phyloP scores from a whole-genome alignment of 2,797 vertebrate genomes.

The Ambastaia sidthimunki region DNA sequence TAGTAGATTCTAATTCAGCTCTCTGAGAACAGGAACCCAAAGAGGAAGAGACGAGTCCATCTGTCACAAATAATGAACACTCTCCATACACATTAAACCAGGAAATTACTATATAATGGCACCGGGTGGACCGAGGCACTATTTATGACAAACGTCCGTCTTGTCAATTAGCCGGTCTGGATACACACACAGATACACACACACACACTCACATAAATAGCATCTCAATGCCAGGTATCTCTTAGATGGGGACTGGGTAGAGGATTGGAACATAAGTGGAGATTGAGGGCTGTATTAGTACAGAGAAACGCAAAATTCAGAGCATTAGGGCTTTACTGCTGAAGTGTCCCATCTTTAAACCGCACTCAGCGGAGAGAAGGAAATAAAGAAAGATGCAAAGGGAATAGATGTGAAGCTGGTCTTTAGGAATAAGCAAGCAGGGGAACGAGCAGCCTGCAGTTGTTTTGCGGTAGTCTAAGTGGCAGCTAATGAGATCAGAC shows the following conservation, averaged over 20 bases:
- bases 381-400: slow-evolving; percentile 60
- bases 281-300: background rate
- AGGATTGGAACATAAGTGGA: background rate
- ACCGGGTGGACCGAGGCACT: slow-evolving; percentile 62
- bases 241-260: slow-evolving; percentile 13
- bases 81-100: slow-evolving; percentile 80
- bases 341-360: slow-evolving; percentile 21
- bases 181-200: slow-evolving; percentile 11
- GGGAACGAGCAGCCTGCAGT: slow-evolving; percentile 76
- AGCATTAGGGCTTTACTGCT: slow-evolving; percentile 30
- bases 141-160: slow-evolving; percentile 78
- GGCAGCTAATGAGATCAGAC: slow-evolving; percentile 82
- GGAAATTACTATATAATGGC: slow-evolving; percentile 83
- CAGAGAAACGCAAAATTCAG: slow-evolving; percentile 2
- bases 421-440: slow-evolving; percentile 77
- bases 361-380: slow-evolving; percentile 4
- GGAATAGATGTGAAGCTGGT: slow-evolving; percentile 73
- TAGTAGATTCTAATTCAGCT: slow-evolving; percentile 46
- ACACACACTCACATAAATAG: slow-evolving; percentile 12
- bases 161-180: slow-evolving; percentile 77
- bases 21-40: slow-evolving; percentile 48
- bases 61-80: slow-evolving; percentile 83
- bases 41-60: slow-evolving; percentile 74
- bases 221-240: slow-evolving; percentile 27
- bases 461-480: slow-evolving; percentile 81